These are phyloP conservation scores for Metallyticus violacea DNA, from an alignment of 2,888 invertebrate genomes.

Conservation along the genomic window DNA sequence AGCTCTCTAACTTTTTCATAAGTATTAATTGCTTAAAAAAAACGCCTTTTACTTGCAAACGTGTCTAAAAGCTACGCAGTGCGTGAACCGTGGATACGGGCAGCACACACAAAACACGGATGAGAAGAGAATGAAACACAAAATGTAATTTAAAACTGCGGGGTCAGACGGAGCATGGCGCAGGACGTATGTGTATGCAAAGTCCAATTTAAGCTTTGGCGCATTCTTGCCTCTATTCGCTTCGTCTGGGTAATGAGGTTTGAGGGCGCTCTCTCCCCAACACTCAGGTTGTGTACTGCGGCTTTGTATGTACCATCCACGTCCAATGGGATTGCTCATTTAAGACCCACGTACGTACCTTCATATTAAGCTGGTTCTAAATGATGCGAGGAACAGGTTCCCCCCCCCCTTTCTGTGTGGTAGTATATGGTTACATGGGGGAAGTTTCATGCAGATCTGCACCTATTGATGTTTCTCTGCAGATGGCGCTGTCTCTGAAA, in stretches of 20 bases:
- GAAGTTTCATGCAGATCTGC: background rate
- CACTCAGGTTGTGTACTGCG: no score
- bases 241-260: background rate
- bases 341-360: background rate
- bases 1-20: no score
- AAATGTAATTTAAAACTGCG: background rate
- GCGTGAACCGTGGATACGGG: background rate
- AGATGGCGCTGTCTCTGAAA: background rate
- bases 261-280: background rate
- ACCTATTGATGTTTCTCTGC: background rate
- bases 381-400: background rate
- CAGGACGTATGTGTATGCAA: background rate
- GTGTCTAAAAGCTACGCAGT: background rate
- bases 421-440: background rate
- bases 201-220: slow-evolving; percentile 1
- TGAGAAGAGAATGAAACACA: background rate
- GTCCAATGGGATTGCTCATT: background rate
- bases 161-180: background rate
- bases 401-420: background rate
- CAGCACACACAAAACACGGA: background rate
- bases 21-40: no score
- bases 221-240: background rate
- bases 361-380: background rate
- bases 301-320: background rate
- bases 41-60: no score